Evolutionary conservation across 2,888 invertebrate species (phyloP).

Genomic region (Cerastis leucographa): DNA sequence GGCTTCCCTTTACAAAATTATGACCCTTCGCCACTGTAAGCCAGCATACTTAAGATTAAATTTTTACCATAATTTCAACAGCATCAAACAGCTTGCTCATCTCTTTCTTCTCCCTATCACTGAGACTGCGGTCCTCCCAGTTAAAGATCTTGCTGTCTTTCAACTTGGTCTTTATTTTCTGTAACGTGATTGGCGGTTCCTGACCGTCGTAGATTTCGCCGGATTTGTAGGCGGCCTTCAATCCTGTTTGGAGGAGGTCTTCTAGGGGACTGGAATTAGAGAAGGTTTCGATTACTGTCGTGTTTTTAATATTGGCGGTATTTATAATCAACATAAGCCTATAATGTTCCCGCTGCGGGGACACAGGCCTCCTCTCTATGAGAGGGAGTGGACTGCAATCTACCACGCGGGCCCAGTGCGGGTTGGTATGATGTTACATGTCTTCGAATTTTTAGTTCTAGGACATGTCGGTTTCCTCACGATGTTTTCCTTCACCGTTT

Average conservation of each 20-base stretch:
- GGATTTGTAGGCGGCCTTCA: conserved; percentile 77
- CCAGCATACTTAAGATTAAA: too few species aligned
- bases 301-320: background rate
- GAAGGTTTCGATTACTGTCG: background rate
- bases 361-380: too few species aligned
- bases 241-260: conserved; percentile 55
- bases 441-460: too few species aligned
- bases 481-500: too few species aligned
- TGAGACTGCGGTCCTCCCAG: conserved; percentile 70
- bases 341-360: too few species aligned
- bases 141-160: conserved; percentile 81
- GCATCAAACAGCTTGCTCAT: conserved; percentile 81
- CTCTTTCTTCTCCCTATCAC: conserved; percentile 80
- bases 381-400: too few species aligned
- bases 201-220: conserved; percentile 76
- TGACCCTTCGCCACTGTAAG: too few species aligned
- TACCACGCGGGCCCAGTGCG: too few species aligned
- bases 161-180: conserved; percentile 78
- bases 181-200: conserved; percentile 75
- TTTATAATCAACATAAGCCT: too few species aligned
- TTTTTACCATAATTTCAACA: conserved; percentile 83
- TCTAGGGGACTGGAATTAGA: conserved; percentile 69
- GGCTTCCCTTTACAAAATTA: too few species aligned
- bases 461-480: too few species aligned
- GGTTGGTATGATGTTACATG: too few species aligned